Base-by-base conservation (phyloP, 64 coral and sea anemone genomes). In the Pachyseris speciosa region DNA sequence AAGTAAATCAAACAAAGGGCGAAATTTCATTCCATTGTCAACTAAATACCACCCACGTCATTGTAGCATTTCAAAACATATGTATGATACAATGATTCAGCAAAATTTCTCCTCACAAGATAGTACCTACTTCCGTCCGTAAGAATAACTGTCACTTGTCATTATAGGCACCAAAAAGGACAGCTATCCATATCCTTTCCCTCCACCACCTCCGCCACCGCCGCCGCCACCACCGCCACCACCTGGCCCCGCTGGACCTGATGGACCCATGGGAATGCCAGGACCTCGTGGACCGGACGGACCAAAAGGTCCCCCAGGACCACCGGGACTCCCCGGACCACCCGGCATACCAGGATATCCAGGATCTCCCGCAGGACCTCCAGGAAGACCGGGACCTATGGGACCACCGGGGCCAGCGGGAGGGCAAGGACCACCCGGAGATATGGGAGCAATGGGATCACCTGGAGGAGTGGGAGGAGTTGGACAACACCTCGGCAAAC, bases 261-360 rank as follows among this genome's bases (percentile, higher is more conserved):
- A 94, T 67, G 96, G 96, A 77, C 92, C 96, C 39, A 89, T 94
- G 77, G 96, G 96, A 43, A 26, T 88, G 30, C 92, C 92, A 33
- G 96, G 96, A 61, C 78, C 89, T 32, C 88, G 64, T 29, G 96
- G 96, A 78, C 92, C 89, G 12, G 93, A 98, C 31, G 96, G 96
- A 51, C 92, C 96, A 42, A 94, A 98, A 84, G 96, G 96, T 7
- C 92, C 92, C 28, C 92, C 93, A 48, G 96, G 96, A 38, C 84
- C 85, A 25, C 96, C 96, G 1, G 93, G 93, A 51, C 93, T 91
- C 26, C 93, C 93, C 33, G 96, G 96, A 33, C 96, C 93, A n/a
- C 74, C 89, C 25, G 96, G 96, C 2, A 69, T 84, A 27, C 96
- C 96, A 19, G 96, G 96, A 30, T 86, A 91, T 53, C 88, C 96